These are phyloP conservation scores for Tetranychus truncatus DNA, from an alignment of 2,888 invertebrate genomes.

Conservation along the genomic window DNA sequence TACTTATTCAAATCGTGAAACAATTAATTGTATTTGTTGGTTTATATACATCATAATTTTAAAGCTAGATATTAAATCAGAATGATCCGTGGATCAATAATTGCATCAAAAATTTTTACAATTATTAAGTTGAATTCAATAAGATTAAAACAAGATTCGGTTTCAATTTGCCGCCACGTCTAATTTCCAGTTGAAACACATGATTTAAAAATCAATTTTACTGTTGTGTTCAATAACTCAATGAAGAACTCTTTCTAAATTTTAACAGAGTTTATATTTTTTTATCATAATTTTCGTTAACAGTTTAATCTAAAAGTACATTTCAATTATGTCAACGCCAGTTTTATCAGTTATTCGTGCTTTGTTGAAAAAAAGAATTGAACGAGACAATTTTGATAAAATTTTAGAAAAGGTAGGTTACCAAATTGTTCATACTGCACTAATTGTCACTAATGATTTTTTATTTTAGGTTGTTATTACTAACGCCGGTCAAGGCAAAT, in stretches of 20 bases:
- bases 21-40: too few species aligned
- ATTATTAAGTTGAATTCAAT: too few species aligned
- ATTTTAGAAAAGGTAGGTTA: background rate
- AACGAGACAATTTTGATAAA: background rate
- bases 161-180: background rate
- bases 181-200: background rate
- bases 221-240: background rate
- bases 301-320: background rate
- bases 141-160: too few species aligned
- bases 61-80: too few species aligned
- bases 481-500: background rate
- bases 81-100: too few species aligned
- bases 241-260: background rate
- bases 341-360: background rate
- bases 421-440: background rate
- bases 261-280: too few species aligned
- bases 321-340: background rate
- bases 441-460: background rate
- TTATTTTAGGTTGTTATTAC: slow-evolving; percentile 6
- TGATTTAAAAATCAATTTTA: background rate
- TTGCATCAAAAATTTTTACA: too few species aligned
- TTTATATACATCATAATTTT: too few species aligned
- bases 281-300: too few species aligned
- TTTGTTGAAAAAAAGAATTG: background rate
- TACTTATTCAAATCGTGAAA: too few species aligned